A percentile compares a stretch with the other conserved stretches of the same genome.
These are phyloP conservation scores for Diaperis boleti DNA, from an alignment of 2,888 invertebrate genomes.

Conservation along the genomic window DNA sequence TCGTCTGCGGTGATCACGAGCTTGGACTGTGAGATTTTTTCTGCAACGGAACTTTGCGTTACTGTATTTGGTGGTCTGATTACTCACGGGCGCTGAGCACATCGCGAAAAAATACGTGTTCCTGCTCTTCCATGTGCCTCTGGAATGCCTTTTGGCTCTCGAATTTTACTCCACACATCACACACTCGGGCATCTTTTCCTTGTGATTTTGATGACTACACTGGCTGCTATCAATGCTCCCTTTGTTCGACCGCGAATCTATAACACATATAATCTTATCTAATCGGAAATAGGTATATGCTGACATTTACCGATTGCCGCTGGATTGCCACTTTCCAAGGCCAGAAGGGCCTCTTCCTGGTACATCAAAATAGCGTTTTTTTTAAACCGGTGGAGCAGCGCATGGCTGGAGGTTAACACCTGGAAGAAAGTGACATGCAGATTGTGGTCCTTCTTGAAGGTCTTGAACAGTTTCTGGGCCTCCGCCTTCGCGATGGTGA, in stretches of 20 bases:
- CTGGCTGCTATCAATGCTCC: no score
- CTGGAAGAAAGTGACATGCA: not conserved
- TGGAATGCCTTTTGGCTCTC: not conserved
- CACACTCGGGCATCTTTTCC: no score
- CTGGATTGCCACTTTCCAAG: no score
- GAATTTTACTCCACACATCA: not conserved
- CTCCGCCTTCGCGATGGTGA: slow-evolving; percentile 1
- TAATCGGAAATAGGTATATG: no score
- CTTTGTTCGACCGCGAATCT: no score
- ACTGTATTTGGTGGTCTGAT: no score
- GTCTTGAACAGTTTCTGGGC: not conserved
- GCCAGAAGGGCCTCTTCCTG: no score
- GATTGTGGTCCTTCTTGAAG: not conserved
- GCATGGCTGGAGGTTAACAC: not conserved
- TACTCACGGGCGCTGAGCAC: not conserved
- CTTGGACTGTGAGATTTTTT: not conserved
- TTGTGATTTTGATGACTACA: no score
- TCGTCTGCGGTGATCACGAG: slow-evolving; percentile 9
- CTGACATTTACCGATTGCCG: no score
- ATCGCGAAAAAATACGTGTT: not conserved
- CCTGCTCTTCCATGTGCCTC: not conserved
- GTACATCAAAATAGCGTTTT: not conserved
- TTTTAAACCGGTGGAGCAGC: not conserved
- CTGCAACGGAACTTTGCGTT: no score
- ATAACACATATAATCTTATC: no score